Base-by-base conservation (phyloP, 2,888 invertebrate species). In the Fragum fragum region DNA sequence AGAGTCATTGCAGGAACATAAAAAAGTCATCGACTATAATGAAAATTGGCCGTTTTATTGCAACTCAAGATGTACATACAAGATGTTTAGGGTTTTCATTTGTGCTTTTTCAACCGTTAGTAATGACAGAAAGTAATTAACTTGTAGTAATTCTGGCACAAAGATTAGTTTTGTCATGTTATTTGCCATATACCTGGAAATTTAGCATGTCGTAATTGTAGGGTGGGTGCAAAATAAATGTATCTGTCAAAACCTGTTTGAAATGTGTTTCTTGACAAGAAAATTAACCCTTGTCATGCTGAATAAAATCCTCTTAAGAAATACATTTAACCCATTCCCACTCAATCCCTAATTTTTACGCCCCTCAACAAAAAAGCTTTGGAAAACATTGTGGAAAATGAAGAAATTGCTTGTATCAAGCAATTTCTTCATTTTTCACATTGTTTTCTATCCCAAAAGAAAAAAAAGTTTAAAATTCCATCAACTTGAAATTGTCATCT, bases 141-240 rank as follows among this genome's bases (percentile, higher is more conserved):
- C 47, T 47, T 47, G 47, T 47, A 47, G n/a, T 47, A 47, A 47
- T 14, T 5, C 3, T 47, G n/a, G 47, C 16, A 47, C 3, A 3
- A 47, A 18, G 47, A 47, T 47, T 47, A 47, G 18, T 47, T 47
- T 47, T 47, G 47, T 47, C 47, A 47, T 47, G n/a, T 47, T 47
- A 36, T 47, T 47, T 47, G 47, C 47, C 47, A 18, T 47, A 18
- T 47, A 9, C 14, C 47, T 47, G 47, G 47, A 47, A 47, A 47
- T 47, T 47, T 47, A 47, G 47, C 47, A 47, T 47, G 47, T 47
- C 16, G n/a, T 47, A 18, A 18, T 47, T 47, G 47, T 18, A 9
- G 47, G 5, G 14, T 47, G 2, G n/a, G 47, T 47, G 16, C 47
- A 47, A 47, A 47, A 39, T 6, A 47, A 47, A 14, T 47, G 47